Evolutionary conservation across 2,113 vertebrate genomes (phyloP).

Genomic region (Mohoua ochrocephala): DNA sequence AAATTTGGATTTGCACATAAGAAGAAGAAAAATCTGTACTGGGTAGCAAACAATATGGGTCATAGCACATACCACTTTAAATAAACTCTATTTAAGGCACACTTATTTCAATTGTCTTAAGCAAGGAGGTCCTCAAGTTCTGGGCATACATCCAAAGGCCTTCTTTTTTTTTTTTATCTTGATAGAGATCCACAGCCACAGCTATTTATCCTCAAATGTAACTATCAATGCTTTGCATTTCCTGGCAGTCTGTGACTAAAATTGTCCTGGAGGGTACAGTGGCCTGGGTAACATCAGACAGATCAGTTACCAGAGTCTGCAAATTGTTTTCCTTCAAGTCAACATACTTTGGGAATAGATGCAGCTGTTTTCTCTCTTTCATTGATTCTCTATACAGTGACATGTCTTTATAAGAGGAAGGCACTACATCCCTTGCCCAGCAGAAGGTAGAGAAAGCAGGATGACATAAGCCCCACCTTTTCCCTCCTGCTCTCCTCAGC

Average conservation of each 20-base stretch:
- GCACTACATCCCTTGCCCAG: neutral
- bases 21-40: neutral
- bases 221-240: neutral
- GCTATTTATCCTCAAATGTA: neutral
- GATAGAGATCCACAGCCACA: neutral
- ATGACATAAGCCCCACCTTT: neutral
- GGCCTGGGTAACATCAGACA: neutral
- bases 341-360: neutral
- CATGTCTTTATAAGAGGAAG: neutral
- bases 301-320: neutral
- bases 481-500: neutral
- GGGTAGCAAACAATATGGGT: neutral
- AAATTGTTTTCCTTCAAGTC: neutral
- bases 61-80: neutral
- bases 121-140: neutral
- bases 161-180: neutral
- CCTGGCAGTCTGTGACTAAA: neutral
- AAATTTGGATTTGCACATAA: neutral
- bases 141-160: conserved; percentile 2
- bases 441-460: neutral
- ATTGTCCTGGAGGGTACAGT: neutral
- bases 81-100: neutral
- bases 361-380: neutral
- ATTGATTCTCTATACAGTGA: neutral
- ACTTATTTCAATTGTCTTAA: neutral